Evolutionary conservation across 2,888 invertebrate species (phyloP), one percentile per base, ranked within the genome.

Genomic region (Congeria kusceri): DNA sequence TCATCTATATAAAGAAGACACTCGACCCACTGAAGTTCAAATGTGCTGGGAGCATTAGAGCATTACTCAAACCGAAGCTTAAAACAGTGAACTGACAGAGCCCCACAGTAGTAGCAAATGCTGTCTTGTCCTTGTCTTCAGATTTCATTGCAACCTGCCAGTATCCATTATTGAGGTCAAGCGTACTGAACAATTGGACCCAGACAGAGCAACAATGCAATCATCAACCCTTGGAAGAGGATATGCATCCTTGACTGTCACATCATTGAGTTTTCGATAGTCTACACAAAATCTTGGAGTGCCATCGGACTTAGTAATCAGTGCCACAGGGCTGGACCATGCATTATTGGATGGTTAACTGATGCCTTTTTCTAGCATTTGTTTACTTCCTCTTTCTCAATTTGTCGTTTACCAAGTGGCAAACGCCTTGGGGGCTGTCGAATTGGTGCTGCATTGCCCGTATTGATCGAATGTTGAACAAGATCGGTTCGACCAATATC

Each of bases 111-210:
- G 39, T 39, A 13, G 39, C 15, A 15, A 39, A 39, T 13, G 39
- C 39, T 13, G 39, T 39, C 15, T 39, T 39, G 13, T 39, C 39
- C 15, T 39, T 39, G 15, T 39, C 39, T 13, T 49, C 47, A 25
- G 57, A 63, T 2, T 76, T 59, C 15, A 83, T 27, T 25, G 72
- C 56, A 28, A 85, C 62, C 61, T 86, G 86, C 65, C 79, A 81
- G 57, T 85, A 86, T 7, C 84, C 82, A 11, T 80, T 77, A 44
- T 59, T 49, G 4, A 87, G 53, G 49, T 86, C 86, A 44, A 86
- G 28, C 7, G 78, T 72, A 18, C 63, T 70, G 63, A 87, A 87
- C 49, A 64, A 80, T 25, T 47, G 59, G 77, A 46, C 11, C 75
- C 73, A 7, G 57, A 44, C 13, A 61, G 68, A 49, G 63, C 70